A percentile compares a stretch with the other conserved stretches of the same genome.
These are phyloP conservation scores for Acanthisitta chloris DNA, from an alignment of 2,113 vertebrate genomes.

Conservation along the genomic window DNA sequence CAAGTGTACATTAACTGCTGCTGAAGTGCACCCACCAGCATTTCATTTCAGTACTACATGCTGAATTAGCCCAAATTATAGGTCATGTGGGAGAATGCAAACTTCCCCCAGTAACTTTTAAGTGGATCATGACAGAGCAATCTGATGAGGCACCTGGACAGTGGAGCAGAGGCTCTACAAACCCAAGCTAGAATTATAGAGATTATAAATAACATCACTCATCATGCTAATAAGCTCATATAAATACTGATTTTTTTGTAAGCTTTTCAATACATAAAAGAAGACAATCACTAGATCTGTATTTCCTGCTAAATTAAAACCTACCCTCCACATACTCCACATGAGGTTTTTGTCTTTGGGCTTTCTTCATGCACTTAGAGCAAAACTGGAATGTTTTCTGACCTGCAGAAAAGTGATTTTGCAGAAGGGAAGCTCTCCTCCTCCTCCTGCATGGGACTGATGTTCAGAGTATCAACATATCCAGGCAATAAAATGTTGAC, in stretches of 20 bases:
- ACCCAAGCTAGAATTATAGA: background rate
- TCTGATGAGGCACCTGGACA: background rate
- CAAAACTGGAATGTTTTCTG: fast-evolving
- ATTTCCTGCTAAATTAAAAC: background rate
- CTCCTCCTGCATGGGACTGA: background rate
- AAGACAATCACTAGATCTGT: background rate
- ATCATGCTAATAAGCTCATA: background rate
- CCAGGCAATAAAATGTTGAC: background rate
- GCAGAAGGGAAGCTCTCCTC: background rate
- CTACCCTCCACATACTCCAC: background rate
- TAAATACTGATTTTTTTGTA: background rate
- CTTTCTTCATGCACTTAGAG: background rate
- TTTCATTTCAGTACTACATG: fast-evolving
- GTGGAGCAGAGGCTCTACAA: background rate
- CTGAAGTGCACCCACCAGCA: background rate
- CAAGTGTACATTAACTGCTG: background rate
- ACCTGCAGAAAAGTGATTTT: background rate
- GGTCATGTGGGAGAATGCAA: background rate
- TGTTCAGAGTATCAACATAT: fast-evolving
- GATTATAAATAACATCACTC: background rate
- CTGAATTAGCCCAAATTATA: background rate
- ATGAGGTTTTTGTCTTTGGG: background rate
- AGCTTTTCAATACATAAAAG: background rate
- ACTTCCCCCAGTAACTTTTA: background rate
- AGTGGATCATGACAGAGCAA: background rate